These are phyloP conservation scores for Chloropsis hardwickii DNA, from an alignment of 2,113 vertebrate genomes.

Conservation along the genomic window DNA sequence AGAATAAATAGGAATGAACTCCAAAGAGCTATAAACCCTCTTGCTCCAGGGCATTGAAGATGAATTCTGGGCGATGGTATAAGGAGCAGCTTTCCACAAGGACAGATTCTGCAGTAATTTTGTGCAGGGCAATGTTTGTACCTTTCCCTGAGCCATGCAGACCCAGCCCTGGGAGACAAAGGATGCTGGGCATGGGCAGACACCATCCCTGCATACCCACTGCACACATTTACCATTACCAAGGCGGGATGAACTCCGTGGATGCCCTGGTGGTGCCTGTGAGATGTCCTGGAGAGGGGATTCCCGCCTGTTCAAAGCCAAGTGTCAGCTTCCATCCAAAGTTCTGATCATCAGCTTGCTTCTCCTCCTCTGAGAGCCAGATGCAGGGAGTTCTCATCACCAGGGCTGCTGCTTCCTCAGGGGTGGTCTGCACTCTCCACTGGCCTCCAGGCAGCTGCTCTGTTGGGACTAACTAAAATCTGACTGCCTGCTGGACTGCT, in stretches of 20 bases:
- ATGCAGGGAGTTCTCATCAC: not conserved
- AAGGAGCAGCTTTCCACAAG: not conserved
- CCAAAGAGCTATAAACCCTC: not conserved
- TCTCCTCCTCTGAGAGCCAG: not conserved
- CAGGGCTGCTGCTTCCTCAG: not conserved
- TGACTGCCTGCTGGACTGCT: not conserved
- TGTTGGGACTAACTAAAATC: not conserved
- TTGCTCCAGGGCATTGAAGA: not conserved
- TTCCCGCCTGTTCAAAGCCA: not conserved
- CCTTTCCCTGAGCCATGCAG: not conserved
- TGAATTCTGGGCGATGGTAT: not conserved
- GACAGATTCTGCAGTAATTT: not conserved
- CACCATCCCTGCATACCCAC: not conserved
- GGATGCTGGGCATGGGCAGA: not conserved
- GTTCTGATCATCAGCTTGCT: not conserved
- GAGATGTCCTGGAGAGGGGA: not conserved
- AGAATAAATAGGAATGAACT: not conserved
- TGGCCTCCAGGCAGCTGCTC: not conserved
- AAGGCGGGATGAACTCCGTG: not conserved
- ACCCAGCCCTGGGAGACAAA: not conserved
- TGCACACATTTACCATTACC: not conserved
- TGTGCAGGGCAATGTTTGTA: not conserved
- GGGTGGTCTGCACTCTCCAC: not conserved
- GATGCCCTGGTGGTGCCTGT: accelerated
- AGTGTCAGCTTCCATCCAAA: not conserved